Percentiles rank a stretch among this genome's conserved stretches.
phyloP scores from a whole-genome alignment of 2,888 invertebrate species.

The Leucania comma region DNA sequence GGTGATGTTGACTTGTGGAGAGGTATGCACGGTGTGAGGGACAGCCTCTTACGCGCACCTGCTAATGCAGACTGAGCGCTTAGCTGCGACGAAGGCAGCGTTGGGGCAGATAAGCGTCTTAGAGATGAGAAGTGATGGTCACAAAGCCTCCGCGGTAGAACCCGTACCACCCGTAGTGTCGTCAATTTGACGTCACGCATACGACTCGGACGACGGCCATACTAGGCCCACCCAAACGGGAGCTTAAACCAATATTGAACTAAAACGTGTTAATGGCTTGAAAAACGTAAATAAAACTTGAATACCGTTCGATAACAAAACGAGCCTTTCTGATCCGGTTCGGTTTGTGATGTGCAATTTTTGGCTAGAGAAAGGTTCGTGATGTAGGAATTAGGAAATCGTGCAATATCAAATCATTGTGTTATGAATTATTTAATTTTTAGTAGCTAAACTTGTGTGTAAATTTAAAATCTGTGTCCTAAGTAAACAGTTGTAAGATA shows the following conservation, averaged over 20 bases:
- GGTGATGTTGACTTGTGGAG: slow-evolving; percentile 40
- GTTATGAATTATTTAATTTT: too few relatives aligned
- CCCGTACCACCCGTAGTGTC: not conserved
- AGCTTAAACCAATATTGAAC: slow-evolving; percentile 44
- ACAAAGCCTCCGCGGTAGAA: not conserved
- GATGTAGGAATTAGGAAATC: not conserved
- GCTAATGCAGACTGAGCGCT: slow-evolving; percentile 58
- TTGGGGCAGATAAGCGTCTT: slow-evolving; percentile 33
- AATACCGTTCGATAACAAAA: not conserved
- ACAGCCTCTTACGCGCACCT: slow-evolving; percentile 61
- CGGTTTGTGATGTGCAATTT: not conserved
- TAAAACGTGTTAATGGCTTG: slow-evolving; percentile 38
- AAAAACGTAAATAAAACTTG: slow-evolving; percentile 5
- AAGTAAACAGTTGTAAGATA: too few relatives aligned
- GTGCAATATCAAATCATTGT: not conserved
- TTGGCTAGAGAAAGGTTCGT: not conserved
- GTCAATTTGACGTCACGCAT: not conserved
- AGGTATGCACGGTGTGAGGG: slow-evolving; percentile 17
- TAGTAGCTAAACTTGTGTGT: too few relatives aligned
- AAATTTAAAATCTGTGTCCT: too few relatives aligned
- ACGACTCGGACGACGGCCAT: not conserved
- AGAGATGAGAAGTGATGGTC: slow-evolving; percentile 31
- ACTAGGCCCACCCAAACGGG: not conserved
- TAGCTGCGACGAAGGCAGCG: slow-evolving; percentile 28
- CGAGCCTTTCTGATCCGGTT: not conserved